Evolutionary conservation across 2,888 invertebrate species (phyloP).

Genomic region (Melinopterus prodromus): DNA sequence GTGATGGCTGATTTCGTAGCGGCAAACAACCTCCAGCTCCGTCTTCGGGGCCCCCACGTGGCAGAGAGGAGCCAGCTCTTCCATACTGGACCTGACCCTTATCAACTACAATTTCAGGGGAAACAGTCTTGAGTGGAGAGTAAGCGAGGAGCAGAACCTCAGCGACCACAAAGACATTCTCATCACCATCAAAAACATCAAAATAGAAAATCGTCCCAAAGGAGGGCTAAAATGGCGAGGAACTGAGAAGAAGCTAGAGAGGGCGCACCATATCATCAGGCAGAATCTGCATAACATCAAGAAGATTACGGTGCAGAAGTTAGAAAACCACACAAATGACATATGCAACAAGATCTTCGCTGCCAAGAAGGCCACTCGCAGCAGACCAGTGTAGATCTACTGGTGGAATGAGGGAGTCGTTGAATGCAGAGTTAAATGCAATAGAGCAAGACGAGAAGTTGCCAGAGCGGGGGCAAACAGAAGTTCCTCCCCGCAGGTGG

Average conservation of each 20-base stretch:
- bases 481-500: not conserved
- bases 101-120: not conserved
- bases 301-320: not conserved
- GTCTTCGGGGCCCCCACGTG: not conserved
- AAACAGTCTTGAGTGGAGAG: not conserved
- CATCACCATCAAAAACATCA: not conserved
- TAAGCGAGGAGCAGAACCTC: not conserved
- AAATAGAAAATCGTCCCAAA: not conserved
- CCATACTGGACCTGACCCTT: slow-evolving; percentile 27
- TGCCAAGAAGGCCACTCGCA: not conserved
- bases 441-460: not conserved
- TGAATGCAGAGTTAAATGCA: not conserved
- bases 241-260: not conserved
- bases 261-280: not conserved
- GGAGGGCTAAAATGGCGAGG: not conserved
- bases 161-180: not conserved
- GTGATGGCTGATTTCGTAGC: slow-evolving; percentile 14
- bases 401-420: not conserved
- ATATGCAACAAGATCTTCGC: not conserved
- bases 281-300: not conserved
- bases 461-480: not conserved
- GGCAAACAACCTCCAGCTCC: not conserved
- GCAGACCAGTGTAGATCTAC: not conserved
- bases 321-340: not conserved
- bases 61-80: not conserved